phyloP scores from a whole-genome alignment of 1,140 invertebrate species.

The Probaryconus sp. region DNA sequence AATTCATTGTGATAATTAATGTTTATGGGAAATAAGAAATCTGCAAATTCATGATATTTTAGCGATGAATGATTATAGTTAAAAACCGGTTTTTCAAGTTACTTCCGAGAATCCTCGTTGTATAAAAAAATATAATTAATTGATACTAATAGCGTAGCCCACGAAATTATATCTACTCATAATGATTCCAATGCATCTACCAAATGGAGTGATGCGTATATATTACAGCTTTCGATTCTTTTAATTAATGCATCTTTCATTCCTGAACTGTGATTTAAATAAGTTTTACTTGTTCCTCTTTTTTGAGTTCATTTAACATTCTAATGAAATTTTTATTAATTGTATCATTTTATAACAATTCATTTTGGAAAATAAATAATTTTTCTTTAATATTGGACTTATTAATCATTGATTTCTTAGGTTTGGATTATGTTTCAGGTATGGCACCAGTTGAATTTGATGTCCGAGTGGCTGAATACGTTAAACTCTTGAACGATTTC shows the following conservation, averaged over 20 bases:
- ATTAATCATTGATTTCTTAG: too few relatives aligned
- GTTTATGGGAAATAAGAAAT: constrained; percentile 11
- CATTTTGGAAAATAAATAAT: too few relatives aligned
- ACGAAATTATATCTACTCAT: constrained; percentile 51
- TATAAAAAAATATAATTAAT: constrained; percentile 60
- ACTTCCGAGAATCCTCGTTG: constrained; percentile 47
- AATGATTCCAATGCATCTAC: constrained; percentile 53
- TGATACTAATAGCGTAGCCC: constrained; percentile 55
- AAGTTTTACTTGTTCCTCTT: constrained; percentile 13
- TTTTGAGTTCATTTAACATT: too few relatives aligned
- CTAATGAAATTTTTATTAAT: too few relatives aligned
- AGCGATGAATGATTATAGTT: constrained; percentile 49
- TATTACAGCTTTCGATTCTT: constrained; percentile 38
- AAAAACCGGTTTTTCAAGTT: constrained; percentile 47
- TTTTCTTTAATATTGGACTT: too few relatives aligned
- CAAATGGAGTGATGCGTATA: constrained; percentile 35
- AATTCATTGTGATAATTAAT: too few relatives aligned
- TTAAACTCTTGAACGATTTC: constrained; percentile 82
- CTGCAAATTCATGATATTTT: constrained; percentile 37
- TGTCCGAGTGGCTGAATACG: constrained; percentile 87
- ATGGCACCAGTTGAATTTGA: constrained; percentile 84
- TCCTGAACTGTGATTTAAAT: constrained; percentile 40
- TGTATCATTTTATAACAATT: too few relatives aligned
- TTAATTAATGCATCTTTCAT: constrained; percentile 41
- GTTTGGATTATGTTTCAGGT: constrained; percentile 79